Conservation (phyloP, 2,888 invertebrate species). For the Tenthredo notha region DNA sequence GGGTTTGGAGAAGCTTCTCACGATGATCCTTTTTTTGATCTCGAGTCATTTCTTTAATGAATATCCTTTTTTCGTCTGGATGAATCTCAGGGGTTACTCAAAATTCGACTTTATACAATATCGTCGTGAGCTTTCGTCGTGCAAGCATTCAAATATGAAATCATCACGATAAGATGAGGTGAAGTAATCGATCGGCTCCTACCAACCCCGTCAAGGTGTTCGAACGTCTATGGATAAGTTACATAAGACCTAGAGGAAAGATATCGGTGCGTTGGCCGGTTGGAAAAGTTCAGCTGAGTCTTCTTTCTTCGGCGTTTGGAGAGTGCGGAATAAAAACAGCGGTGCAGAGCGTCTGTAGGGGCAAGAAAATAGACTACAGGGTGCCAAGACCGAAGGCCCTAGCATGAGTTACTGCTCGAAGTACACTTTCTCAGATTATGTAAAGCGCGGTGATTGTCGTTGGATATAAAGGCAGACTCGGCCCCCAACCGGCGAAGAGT, state of each 20-base stretch:
- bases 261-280: not conserved
- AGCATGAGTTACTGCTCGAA: slow-evolving; percentile 65
- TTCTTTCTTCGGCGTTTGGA: slow-evolving; percentile 18
- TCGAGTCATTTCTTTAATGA: not conserved
- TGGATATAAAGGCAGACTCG: slow-evolving; percentile 76
- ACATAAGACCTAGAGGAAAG: not conserved
- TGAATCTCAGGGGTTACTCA: not conserved
- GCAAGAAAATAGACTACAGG: not conserved
- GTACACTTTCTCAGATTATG: slow-evolving; percentile 77
- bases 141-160: not conserved
- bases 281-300: slow-evolving; percentile 10
- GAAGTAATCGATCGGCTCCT: not conserved
- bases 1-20: not conserved
- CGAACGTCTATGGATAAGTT: not conserved
- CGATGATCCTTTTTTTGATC: not conserved
- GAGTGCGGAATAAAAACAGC: slow-evolving; percentile 1
- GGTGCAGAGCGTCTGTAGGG: not conserved
- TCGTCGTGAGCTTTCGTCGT: not conserved
- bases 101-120: not conserved
- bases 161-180: not conserved
- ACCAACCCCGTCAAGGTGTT: slow-evolving; percentile 13
- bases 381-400: not conserved
- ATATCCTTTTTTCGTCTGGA: not conserved
- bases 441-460: slow-evolving; percentile 72
- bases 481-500: slow-evolving; percentile 75